Conservation (phyloP, 1,140 invertebrate species). For the Lepidurus packardi region DNA sequence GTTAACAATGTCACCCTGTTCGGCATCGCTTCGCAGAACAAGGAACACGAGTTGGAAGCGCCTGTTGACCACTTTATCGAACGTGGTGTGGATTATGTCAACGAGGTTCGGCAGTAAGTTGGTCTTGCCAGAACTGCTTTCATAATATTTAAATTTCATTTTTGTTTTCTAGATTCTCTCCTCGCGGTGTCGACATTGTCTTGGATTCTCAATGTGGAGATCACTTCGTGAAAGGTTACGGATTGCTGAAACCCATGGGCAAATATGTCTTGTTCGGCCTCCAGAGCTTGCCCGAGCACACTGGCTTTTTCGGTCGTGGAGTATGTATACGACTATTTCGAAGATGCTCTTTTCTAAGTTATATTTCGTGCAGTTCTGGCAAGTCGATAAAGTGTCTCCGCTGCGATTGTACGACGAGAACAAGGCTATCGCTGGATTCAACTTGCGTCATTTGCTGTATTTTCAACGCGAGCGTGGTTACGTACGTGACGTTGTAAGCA, state of each 20-base stretch:
- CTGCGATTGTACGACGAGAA: conserved; percentile 85
- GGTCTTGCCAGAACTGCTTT: not conserved
- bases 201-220: conserved; percentile 83
- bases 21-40: conserved; percentile 75
- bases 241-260: conserved; percentile 79
- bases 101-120: conserved; percentile 75
- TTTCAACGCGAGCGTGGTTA: conserved; percentile 67
- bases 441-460: conserved; percentile 74
- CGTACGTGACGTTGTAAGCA: conserved; percentile 60
- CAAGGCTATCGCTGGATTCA: conserved; percentile 73
- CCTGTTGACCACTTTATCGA: conserved; percentile 70
- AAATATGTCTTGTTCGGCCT: conserved; percentile 81
- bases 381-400: conserved; percentile 80
- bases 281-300: conserved; percentile 80
- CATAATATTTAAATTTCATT: no score
- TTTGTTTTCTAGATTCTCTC: conserved; percentile 59
- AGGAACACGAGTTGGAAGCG: conserved; percentile 59
- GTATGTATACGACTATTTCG: conserved; percentile 52
- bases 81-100: conserved; percentile 68
- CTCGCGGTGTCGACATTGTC: conserved; percentile 78
- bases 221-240: conserved; percentile 77
- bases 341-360: not conserved
- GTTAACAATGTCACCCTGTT: conserved; percentile 75
- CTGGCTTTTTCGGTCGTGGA: conserved; percentile 79
- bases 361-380: conserved; percentile 64